Evolutionary conservation across 2,113 vertebrate species (phyloP).

Genomic region (Ovis canadensis): DNA sequence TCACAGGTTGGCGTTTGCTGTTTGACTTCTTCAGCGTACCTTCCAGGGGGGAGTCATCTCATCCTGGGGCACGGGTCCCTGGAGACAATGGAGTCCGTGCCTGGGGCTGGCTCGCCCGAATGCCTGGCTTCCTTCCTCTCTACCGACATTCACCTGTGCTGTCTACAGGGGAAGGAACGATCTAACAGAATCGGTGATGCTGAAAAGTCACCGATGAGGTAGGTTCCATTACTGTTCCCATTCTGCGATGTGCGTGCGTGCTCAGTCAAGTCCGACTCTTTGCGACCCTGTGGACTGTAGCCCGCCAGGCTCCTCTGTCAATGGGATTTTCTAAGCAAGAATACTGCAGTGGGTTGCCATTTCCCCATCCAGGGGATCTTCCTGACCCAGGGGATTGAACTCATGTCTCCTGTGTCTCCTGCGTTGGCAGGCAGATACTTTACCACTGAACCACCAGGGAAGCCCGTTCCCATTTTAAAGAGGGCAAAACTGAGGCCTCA

Average conservation of each 20-base stretch:
- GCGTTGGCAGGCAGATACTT: not conserved
- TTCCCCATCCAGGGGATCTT: not conserved
- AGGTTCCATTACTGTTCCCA: not conserved
- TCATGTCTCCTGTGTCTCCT: not conserved
- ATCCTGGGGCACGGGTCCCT: not conserved
- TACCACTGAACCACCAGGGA: not conserved
- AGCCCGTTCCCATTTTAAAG: not conserved
- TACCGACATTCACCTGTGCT: too few species aligned
- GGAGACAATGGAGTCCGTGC: not conserved
- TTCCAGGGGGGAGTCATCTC: not conserved
- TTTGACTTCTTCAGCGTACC: not conserved
- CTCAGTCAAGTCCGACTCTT: not conserved
- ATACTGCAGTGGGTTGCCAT: not conserved
- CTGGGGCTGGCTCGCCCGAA: not conserved
- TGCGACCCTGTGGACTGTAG: fast-evolving
- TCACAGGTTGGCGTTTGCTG: not conserved
- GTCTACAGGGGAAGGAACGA: not conserved
- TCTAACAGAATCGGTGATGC: not conserved
- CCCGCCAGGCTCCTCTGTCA: not conserved
- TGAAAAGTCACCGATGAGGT: not conserved
- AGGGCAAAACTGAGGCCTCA: not conserved
- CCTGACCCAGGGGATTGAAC: not conserved
- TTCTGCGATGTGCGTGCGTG: not conserved
- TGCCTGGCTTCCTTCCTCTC: not conserved
- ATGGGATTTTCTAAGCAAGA: not conserved